phyloP scores from a whole-genome alignment of 1,140 invertebrate genomes.

The Drosophila insularis region DNA sequence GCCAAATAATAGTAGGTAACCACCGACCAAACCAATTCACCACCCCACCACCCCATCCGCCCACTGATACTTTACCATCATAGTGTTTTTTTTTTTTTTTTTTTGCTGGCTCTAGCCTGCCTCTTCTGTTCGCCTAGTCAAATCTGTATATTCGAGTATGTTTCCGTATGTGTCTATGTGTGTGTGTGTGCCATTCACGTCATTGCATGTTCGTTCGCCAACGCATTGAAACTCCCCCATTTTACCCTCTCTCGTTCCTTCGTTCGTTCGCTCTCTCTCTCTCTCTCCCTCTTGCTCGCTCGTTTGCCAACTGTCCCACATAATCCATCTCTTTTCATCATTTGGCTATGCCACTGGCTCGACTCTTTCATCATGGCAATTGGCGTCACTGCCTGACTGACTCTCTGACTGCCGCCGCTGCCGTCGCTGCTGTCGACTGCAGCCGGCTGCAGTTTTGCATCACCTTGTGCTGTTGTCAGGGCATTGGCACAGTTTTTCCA shows the following conservation, averaged over 20 bases:
- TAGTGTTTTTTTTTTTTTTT: too few species aligned
- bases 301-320: neutral
- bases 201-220: slow-evolving; percentile 56
- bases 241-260: neutral
- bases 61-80: slow-evolving; percentile 27
- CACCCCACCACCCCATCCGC: neutral
- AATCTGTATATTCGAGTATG: slow-evolving; percentile 9
- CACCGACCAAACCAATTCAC: neutral
- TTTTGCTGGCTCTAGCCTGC: slow-evolving; percentile 29
- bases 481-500: slow-evolving; percentile 79
- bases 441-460: slow-evolving; percentile 73
- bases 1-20: slow-evolving; percentile 1
- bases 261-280: too few species aligned
- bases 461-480: slow-evolving; percentile 81
- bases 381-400: slow-evolving; percentile 70
- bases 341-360: slow-evolving; percentile 50
- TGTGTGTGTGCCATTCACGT: slow-evolving; percentile 56
- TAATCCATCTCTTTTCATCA: neutral
- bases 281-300: neutral
- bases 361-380: slow-evolving; percentile 61
- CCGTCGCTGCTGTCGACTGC: slow-evolving; percentile 37
- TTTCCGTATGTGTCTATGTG: slow-evolving; percentile 24
- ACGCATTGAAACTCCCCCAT: slow-evolving; percentile 37
- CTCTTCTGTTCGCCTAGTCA: slow-evolving; percentile 30
- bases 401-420: slow-evolving; percentile 25